Evolutionary conservation across 2,113 vertebrate genomes (phyloP), one percentile per base, ranked within the genome.

Genomic region (Rhinolophus sinicus): DNA sequence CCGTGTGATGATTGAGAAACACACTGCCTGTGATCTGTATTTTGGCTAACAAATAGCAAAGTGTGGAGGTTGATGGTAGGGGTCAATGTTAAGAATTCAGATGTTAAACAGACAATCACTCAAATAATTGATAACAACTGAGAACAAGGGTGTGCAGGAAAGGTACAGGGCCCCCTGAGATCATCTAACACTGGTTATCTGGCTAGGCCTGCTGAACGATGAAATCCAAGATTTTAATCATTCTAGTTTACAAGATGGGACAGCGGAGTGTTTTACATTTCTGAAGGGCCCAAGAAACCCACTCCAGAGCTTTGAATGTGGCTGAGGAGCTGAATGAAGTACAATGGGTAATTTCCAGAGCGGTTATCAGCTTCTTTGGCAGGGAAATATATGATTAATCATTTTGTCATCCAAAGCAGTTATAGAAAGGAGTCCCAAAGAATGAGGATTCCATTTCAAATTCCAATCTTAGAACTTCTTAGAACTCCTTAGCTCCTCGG

Each of bases 61-160:
- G 13, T 80, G 56, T 80, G 56, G 64, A 88, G 24, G 38, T n/a
- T 72, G 60, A 47, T 72, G 18, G 21, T 81, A 52, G 38, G 44
- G 95, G 44, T 21, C 38, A 56, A 10, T 30, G 52, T 80, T 95
- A 97, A 40, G 58, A 96, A 92, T 95, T 97, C 38, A 76, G 69
- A 58, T 52, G 21, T 35, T 81, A 38, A 91, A 50, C 88, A 87
- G 52, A 84, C 22, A 44, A 69, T 69, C n/a, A 67, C 26, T 40
- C 44, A 81, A 47, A 50, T 82, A 92, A 91, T 70, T 91, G 35
- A 72, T 73, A 54, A 7, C 60, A 75, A 85, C 6, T 69, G 33
- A 60, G 24, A 90, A 84, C 62, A 88, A 9, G 33, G 5, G 16
- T 70, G 67, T 86, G 13, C 75, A 93, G 18, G 50, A 92, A 93